phyloP scores from a whole-genome alignment of 2,797 vertebrate genomes.

The Myiothlypis chrysogaster region DNA sequence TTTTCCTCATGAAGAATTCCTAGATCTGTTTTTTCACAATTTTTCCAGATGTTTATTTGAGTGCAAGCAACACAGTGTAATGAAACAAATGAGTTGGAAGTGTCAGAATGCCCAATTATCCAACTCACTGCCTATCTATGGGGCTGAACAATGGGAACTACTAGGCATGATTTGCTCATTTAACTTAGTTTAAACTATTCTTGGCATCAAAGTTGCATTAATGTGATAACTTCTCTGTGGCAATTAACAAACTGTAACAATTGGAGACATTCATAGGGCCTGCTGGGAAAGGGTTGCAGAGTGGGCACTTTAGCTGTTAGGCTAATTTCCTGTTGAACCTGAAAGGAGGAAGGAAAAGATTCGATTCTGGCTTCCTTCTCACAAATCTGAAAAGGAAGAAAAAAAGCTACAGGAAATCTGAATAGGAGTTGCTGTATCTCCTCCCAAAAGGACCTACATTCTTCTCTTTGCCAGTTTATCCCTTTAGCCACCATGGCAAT shows the following conservation, averaged over 20 bases:
- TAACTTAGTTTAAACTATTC: constrained; percentile 75
- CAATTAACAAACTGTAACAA: constrained; percentile 74
- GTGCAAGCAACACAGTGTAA: constrained; percentile 52
- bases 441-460: not conserved
- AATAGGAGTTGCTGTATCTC: not conserved
- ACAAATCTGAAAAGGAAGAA: not conserved
- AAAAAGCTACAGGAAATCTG: not conserved
- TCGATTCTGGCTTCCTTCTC: not conserved
- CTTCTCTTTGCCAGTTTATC: not conserved
- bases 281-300: not conserved
- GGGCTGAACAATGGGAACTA: constrained; percentile 71
- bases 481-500: not conserved
- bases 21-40: constrained; percentile 24
- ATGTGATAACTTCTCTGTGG: constrained; percentile 73
- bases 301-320: constrained; percentile 6
- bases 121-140: constrained; percentile 73
- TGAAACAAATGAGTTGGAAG: constrained; percentile 78
- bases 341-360: not conserved
- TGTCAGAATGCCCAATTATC: constrained; percentile 77
- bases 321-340: constrained; percentile 32
- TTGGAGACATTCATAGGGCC: not conserved
- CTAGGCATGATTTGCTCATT: constrained; percentile 71
- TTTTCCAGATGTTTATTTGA: constrained; percentile 72
- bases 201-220: constrained; percentile 72
- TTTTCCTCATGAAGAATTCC: constrained; percentile 15